Evolutionary conservation across 2,113 vertebrate genomes (phyloP), one percentile per base, ranked within the genome.

Genomic region (Limnothrissa miodon): DNA sequence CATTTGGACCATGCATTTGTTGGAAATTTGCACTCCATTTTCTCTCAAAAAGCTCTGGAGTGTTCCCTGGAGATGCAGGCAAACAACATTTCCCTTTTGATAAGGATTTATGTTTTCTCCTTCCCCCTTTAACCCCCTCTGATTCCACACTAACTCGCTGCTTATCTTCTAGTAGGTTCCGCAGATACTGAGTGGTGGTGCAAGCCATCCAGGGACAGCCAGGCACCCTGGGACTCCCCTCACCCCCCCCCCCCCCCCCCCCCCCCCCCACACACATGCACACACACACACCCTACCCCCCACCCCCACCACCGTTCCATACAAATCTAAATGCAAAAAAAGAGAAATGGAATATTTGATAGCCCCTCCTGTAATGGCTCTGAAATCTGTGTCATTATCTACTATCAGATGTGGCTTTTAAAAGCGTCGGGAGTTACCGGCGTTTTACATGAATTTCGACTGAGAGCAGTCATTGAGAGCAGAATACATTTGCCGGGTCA

Each of bases 351-450:
- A 92, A 92, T 92, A 93, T 90, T 88, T 92, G 89, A 92, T 91
- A 90, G 87, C 85, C 66, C 25, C 86, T 89, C 87, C 90, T 81
- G 89, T 92, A 92, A 92, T 93, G 90, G 91, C 89, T 86, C 85
- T 87, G 85, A 90, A 93, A 92, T 93, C 91, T 93, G 88, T 86
- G 83, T 92, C 90, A 93, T 93, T 92, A 94, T 93, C 90, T 90
- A 51, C 85, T 89, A 91, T 91, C 89, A 90, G 90, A 90, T 90
- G 82, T 89, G 85, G 92, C 88, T 91, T 92, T 88, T 90, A 90
- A 93, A 92, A 91, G 89, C 89, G 88, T 83, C 10, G 23, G 87
- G 88, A 91, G 85, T 91, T 91, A 83, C 87, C 11, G 81, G 83
- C 90, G 87, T 93, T 95, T 92, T 92, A 91, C 92, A 93, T 93